phyloP scores from a whole-genome alignment of 2,797 vertebrate species.

The Gallinago nigripennis region DNA sequence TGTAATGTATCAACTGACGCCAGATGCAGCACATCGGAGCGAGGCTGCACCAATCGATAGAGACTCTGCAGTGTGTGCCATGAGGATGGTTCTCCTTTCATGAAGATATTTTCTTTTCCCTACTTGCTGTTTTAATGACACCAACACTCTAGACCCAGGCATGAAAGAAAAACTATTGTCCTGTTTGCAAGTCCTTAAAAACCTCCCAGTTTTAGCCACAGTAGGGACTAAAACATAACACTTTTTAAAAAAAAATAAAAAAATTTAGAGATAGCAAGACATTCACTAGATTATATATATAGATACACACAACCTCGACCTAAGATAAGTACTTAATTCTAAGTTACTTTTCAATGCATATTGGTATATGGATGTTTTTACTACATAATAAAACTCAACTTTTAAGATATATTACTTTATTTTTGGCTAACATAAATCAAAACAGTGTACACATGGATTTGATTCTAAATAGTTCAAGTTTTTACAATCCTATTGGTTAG shows the following conservation, averaged over 20 bases:
- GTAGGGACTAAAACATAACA: not conserved
- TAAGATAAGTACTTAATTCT: not conserved
- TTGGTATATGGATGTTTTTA: not conserved
- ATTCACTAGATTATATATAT: not conserved
- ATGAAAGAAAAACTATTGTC: not conserved
- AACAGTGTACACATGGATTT: not conserved
- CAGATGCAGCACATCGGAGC: not conserved
- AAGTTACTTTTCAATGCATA: not conserved
- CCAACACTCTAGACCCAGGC: not conserved
- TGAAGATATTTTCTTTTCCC: not conserved
- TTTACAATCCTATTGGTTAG: not conserved
- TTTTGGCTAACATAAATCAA: not conserved
- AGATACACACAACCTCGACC: not conserved
- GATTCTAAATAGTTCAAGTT: not conserved
- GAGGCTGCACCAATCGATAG: not conserved
- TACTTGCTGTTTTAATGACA: not conserved
- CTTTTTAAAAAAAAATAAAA: not conserved
- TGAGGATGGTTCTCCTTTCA: not conserved
- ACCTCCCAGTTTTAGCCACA: not conserved
- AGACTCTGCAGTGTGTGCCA: not conserved
- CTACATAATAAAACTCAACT: not conserved
- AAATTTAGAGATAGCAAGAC: not conserved
- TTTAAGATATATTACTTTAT: not conserved
- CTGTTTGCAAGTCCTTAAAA: not conserved
- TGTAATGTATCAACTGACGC: slow-evolving; percentile 25